Percentiles rank a stretch among this genome's conserved stretches.
phyloP scores from a whole-genome alignment of 2,113 vertebrate species.

The Ciconia stormi region DNA sequence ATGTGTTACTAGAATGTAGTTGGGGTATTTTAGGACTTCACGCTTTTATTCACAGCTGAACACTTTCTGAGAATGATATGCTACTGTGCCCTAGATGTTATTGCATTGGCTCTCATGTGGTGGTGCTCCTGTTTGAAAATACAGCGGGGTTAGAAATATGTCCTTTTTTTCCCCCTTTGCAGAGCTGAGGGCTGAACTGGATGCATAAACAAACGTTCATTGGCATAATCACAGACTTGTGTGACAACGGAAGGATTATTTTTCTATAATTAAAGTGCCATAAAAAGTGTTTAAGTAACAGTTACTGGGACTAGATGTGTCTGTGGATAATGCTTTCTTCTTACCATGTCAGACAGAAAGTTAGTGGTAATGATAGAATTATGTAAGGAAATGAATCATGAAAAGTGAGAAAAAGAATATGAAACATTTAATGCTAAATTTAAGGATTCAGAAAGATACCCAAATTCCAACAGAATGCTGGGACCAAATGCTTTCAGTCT shows the following conservation, averaged over 20 bases:
- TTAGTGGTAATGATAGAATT: constrained; percentile 12
- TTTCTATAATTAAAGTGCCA: not conserved
- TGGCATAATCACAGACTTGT: not conserved
- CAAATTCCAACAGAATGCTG: not conserved
- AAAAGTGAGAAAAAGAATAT: constrained; percentile 19
- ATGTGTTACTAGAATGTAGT: constrained; percentile 3
- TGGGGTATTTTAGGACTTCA: constrained; percentile 16
- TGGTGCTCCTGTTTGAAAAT: constrained; percentile 16
- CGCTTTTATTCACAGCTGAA: not conserved
- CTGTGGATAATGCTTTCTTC: not conserved
- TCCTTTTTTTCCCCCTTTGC: not conserved
- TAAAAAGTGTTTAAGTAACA: not conserved
- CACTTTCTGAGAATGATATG: not conserved
- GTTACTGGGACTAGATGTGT: not conserved
- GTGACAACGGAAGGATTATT: not conserved
- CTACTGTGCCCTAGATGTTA: not conserved
- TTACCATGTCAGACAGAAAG: not conserved
- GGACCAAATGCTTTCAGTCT: not conserved
- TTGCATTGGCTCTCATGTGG: not conserved
- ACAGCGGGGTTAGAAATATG: not conserved
- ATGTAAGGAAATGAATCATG: constrained; percentile 38
- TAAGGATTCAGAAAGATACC: not conserved
- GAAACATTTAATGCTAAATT: constrained; percentile 36
- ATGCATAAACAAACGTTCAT: not conserved
- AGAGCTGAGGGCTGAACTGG: not conserved